Percentiles rank a stretch among this genome's conserved stretches.
phyloP scores from a whole-genome alignment of 2,113 vertebrate genomes.

The Lamprologus ornatipinnis region DNA sequence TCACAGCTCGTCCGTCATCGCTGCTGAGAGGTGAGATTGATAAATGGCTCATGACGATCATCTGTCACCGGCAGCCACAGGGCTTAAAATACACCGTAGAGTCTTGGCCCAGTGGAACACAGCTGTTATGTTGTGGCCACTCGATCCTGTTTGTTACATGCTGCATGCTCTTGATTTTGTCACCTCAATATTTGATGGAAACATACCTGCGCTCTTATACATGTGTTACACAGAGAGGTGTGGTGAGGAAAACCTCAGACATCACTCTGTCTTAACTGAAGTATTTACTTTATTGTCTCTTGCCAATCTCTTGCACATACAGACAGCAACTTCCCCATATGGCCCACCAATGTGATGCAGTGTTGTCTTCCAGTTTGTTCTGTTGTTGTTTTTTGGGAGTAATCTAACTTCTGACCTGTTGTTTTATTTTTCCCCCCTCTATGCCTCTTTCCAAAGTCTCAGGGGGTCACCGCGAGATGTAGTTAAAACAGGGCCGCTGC shows the following conservation, averaged over 20 bases:
- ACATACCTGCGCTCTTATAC: background rate
- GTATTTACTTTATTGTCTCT: background rate
- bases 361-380: background rate
- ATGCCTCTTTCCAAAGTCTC: background rate
- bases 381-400: background rate
- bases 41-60: slow-evolving; percentile 6
- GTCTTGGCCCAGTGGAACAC: slow-evolving; percentile 8
- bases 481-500: slow-evolving; percentile 44
- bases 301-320: background rate
- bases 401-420: background rate
- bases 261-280: background rate
- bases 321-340: background rate
- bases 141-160: slow-evolving; percentile 27
- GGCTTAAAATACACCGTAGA: slow-evolving; percentile 40
- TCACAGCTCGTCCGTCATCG: slow-evolving; percentile 76
- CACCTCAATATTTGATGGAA: background rate
- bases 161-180: slow-evolving; percentile 10
- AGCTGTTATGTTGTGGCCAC: slow-evolving; percentile 37
- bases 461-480: slow-evolving; percentile 65
- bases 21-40: slow-evolving; percentile 74
- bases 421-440: background rate
- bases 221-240: background rate
- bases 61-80: background rate
- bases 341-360: background rate
- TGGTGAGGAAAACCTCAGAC: background rate